Evolutionary conservation across 37 sponge, comb jelly and placozoan genomes (phyloP), one percentile per base, ranked within the genome.

Genomic region (Cliona cf. orientalis): DNA sequence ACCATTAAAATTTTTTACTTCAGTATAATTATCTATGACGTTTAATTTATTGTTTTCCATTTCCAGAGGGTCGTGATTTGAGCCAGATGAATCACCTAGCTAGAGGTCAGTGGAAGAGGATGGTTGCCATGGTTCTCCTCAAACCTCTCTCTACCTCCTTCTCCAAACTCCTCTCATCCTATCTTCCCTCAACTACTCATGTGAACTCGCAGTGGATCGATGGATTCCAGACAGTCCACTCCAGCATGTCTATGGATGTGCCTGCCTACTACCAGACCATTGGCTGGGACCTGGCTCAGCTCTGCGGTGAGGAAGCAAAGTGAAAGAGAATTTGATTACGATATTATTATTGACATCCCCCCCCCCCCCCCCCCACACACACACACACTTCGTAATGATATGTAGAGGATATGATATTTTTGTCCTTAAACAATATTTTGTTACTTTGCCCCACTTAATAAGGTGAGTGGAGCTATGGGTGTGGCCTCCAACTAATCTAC

Each of bases 71-170:
- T n/a, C n/a, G n/a, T n/a, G n/a, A n/a, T n/a, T n/a, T n/a, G n/a
- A n/a, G n/a, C n/a, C n/a, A n/a, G n/a, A n/a, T n/a, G n/a, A n/a
- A n/a, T n/a, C n/a, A n/a, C n/a, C n/a, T n/a, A n/a, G n/a, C n/a
- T n/a, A n/a, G n/a, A n/a, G n/a, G n/a, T n/a, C n/a, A n/a, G n/a
- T 69, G 71, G 81, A 58, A 28, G 0, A 62, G 56, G 44, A 58
- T 81, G 23, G 58, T 32, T 21, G 72, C 72, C 32, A 9, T 81
- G 19, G 72, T 70, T 26, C 33, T 81, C 40, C 62, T 81, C 32
- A 81, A n/a, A 38, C 45, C 69, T 3, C 17, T 59, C 19, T 42
- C 58, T 0, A 60, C 17, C 33, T 17, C 1, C 40, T 46, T 81
- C 2, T 61, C 61, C 5, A 25, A 25, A 19, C 22, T 56, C 22